phyloP scores from a whole-genome alignment of 2,113 vertebrate species.

The Engystomops pustulosus region DNA sequence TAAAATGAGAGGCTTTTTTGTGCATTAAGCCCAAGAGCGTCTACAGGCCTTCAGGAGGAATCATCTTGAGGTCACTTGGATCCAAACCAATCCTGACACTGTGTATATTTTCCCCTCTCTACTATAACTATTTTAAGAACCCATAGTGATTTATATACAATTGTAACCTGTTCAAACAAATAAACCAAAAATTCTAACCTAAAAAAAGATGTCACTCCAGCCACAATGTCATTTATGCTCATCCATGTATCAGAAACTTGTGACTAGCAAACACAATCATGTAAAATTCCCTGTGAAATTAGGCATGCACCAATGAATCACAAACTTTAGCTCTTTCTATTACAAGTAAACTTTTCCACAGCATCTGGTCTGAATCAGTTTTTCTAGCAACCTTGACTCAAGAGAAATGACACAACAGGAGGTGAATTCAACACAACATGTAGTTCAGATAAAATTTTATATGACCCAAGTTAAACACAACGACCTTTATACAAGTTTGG shows the following conservation, averaged over 20 bases:
- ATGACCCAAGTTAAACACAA: not conserved
- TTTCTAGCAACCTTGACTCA: conserved; percentile 52
- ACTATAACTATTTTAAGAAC: no score
- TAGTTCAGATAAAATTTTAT: not conserved
- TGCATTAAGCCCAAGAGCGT: no score
- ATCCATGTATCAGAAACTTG: conserved; percentile 26
- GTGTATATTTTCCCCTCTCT: no score
- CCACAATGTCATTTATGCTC: not conserved
- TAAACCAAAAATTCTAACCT: no score
- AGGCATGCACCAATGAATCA: conserved; percentile 45
- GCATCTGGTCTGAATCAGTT: conserved; percentile 53
- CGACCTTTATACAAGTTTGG: not conserved
- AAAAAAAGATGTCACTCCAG: not conserved
- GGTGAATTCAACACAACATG: conserved; percentile 29
- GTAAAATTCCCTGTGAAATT: conserved; percentile 34
- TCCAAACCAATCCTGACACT: no score
- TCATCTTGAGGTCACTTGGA: no score
- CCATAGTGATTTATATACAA: no score
- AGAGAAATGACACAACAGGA: conserved; percentile 50
- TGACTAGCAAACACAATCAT: conserved; percentile 16
- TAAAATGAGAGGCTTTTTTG: no score
- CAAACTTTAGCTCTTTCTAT: conserved; percentile 28
- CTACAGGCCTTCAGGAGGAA: no score
- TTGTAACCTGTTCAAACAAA: no score
- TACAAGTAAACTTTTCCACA: conserved; percentile 55